phyloP scores from a whole-genome alignment of 2,113 vertebrate species.

The Colinus virginianus region DNA sequence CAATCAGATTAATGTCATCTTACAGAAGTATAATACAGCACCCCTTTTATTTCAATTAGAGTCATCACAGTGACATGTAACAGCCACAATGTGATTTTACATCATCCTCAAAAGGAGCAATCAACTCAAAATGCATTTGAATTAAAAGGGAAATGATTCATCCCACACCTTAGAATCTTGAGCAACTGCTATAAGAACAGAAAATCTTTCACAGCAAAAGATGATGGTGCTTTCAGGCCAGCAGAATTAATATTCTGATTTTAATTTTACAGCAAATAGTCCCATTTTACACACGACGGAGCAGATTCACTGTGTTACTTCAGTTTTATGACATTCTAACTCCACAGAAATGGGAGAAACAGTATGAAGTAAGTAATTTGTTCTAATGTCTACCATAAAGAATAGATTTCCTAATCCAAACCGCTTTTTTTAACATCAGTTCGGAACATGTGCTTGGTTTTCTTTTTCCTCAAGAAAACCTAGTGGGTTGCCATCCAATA shows the following conservation, averaged over 20 bases:
- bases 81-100: not conserved
- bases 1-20: not conserved
- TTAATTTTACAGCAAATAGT: not conserved
- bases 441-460: no score
- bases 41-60: not conserved
- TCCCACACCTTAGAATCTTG: not conserved
- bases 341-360: not conserved
- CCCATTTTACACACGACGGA: not conserved
- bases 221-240: not conserved
- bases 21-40: not conserved
- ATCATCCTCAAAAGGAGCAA: not conserved
- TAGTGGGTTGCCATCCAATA: not conserved
- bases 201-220: not conserved
- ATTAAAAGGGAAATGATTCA: not conserved
- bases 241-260: slow-evolving; percentile 3
- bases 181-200: not conserved
- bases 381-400: not conserved
- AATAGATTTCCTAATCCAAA: not conserved
- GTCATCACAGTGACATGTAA: not conserved
- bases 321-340: not conserved
- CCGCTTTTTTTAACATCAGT: not conserved
- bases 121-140: not conserved
- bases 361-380: not conserved
- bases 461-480: not conserved
- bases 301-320: not conserved